Evolutionary conservation across 2,888 invertebrate genomes (phyloP), one percentile per base, ranked within the genome.

Genomic region (Beris chalybata): DNA sequence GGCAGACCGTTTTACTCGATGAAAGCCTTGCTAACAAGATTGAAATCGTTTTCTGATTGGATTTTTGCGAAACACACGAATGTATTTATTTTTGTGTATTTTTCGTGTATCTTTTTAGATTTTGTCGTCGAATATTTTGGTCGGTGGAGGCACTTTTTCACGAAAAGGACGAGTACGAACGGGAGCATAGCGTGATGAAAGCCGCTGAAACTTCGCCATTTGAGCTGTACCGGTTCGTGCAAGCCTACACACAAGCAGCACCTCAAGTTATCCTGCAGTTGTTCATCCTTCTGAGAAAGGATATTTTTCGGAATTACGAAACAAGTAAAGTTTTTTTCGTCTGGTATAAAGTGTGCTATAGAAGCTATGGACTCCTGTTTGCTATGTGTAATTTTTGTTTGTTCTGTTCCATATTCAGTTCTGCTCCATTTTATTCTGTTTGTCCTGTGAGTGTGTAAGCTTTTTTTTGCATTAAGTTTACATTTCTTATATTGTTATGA

Each of bases 191-290:
- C 11, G 75, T 91, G 54, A 74, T 80, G 7, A 80, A 83, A 66
- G 86, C 87, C 5, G 83, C 85, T 29, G 83, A 85, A 63, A 87
- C 89, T 1, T 87, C 89, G 29, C 85, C 87, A n/a, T 84, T 88
- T 71, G 91, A 92, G 76, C 80, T 92, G 43, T 92, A 91, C 75
- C 84, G 90, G 63, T 89, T 92, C 72, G 82, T 92, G 11, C 91
- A 92, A 77, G 88, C 91, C 2, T 92, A 90, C 79, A 81, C 90
- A 9, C 92, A 92, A 74, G 86, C 90, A 3, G 88, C 89, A 1
- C 92, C 92, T 0, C 89, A 90, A 77, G 85, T 88, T 48, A 77
- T 88, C 32, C 81, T 89, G 71, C 90, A 84, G 78, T 83, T 83
- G 15, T 87, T 87, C 75, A 82, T 91, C 73, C 82, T 92, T 76